These are phyloP conservation scores for Columba guinea DNA, from an alignment of 2,797 vertebrate species.

Conservation along the genomic window DNA sequence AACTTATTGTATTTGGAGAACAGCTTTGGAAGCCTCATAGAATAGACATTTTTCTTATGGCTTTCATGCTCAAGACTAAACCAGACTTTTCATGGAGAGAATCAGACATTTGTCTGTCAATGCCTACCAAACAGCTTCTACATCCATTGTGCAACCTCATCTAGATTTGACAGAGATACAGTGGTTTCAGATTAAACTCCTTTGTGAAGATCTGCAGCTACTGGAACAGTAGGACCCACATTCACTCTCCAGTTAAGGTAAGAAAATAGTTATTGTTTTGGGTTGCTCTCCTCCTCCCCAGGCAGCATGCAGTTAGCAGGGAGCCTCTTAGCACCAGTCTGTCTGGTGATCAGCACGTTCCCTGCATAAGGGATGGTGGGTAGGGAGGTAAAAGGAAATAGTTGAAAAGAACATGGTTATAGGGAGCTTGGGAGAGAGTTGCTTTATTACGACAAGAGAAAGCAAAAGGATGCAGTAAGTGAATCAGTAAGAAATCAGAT, in stretches of 20 bases:
- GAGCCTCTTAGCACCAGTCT: not conserved
- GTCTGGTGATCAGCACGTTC: not conserved
- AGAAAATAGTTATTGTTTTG: not conserved
- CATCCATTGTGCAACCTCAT: not conserved
- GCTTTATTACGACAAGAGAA: not conserved
- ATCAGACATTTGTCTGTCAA: not conserved
- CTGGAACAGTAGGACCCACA: accelerated
- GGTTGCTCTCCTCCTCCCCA: not conserved
- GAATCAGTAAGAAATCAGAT: not conserved
- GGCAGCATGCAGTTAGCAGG: not conserved
- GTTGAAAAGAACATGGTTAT: not conserved
- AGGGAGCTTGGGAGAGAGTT: not conserved
- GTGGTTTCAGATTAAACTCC: not conserved
- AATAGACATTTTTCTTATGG: not conserved
- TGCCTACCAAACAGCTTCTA: not conserved
- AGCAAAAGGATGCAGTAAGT: not conserved
- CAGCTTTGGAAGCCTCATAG: not conserved
- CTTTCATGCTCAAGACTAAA: not conserved
- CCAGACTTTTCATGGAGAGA: not conserved
- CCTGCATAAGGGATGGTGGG: not conserved
- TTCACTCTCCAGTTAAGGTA: not conserved
- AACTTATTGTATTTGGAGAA: not conserved
- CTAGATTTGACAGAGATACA: not conserved
- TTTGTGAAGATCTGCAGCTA: not conserved
- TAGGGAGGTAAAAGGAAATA: not conserved